Evolutionary conservation across 2,797 vertebrate species (phyloP).

Genomic region (Chloroceryle inda): DNA sequence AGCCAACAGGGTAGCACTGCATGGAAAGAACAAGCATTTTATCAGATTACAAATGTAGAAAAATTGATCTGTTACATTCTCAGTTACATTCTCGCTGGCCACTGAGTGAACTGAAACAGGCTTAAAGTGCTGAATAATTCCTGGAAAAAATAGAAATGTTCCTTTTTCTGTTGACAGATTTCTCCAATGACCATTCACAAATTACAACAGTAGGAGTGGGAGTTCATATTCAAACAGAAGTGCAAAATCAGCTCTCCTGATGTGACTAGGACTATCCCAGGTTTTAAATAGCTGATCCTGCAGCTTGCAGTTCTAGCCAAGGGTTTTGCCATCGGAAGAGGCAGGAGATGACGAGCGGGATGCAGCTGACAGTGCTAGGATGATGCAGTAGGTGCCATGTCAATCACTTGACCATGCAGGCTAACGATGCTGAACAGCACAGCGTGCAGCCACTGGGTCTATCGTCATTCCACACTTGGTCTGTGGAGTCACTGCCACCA

Average conservation of each 20-base stretch:
- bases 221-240: not conserved
- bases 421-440: not conserved
- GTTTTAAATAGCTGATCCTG: not conserved
- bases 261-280: not conserved
- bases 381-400: fast-evolving
- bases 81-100: not conserved
- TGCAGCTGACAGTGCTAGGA: not conserved
- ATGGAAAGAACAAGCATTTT: constrained; percentile 68
- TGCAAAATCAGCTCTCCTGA: not conserved
- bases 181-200: not conserved
- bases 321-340: not conserved
- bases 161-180: not conserved
- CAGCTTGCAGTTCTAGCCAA: not conserved
- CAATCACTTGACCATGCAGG: not conserved
- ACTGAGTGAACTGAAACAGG: not conserved
- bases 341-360: not conserved
- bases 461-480: not conserved
- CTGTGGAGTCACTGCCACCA: not conserved
- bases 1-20: constrained; percentile 87
- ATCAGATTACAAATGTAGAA: not conserved
- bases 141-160: not conserved
- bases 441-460: not conserved
- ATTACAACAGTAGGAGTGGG: not conserved
- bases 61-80: not conserved
- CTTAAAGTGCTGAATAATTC: not conserved